Conservation (phyloP, 2,888 invertebrate genomes). For the Agonopterix arenella region DNA sequence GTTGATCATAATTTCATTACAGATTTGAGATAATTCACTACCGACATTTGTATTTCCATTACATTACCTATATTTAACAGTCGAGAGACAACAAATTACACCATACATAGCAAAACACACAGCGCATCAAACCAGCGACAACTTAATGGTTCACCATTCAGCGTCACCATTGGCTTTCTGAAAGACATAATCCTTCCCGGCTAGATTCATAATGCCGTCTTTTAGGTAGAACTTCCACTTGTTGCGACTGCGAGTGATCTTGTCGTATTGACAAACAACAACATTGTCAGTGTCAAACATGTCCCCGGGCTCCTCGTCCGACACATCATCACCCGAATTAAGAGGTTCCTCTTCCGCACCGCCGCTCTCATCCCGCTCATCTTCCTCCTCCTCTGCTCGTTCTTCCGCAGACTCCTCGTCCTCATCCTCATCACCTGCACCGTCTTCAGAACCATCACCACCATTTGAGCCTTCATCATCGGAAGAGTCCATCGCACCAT, state of each 20-base stretch:
- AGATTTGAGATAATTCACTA: constrained; percentile 28
- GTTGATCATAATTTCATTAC: constrained; percentile 12
- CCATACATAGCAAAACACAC: constrained; percentile 52
- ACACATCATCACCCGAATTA: constrained; percentile 98
- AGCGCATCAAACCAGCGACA: constrained; percentile 16
- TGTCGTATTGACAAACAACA: constrained; percentile 99
- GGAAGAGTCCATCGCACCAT: constrained; percentile 82
- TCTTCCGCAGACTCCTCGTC: constrained; percentile 87
- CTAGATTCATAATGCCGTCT: constrained; percentile 99
- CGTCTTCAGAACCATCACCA: constrained; percentile 80
- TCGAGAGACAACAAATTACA: constrained; percentile 46
- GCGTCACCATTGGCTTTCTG: constrained; percentile 99
- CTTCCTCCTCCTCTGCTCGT: constrained; percentile 80
- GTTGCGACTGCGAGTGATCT: constrained; percentile 98
- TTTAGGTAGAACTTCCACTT: constrained; percentile 99
- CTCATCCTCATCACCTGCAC: constrained; percentile 82
- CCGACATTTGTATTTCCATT: constrained; percentile 24
- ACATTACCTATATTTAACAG: constrained; percentile 27
- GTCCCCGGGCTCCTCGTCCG: constrained; percentile 95
- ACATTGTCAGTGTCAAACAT: constrained; percentile 99
- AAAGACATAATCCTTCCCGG: constrained; percentile 98
- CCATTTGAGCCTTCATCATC: constrained; percentile 84
- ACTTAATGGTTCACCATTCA: constrained; percentile 87
- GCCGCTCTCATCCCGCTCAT: constrained; percentile 82
- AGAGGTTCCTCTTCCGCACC: constrained; percentile 89